These are phyloP conservation scores for Actinemys pallida DNA, from an alignment of 2,113 vertebrate genomes.

Conservation along the genomic window DNA sequence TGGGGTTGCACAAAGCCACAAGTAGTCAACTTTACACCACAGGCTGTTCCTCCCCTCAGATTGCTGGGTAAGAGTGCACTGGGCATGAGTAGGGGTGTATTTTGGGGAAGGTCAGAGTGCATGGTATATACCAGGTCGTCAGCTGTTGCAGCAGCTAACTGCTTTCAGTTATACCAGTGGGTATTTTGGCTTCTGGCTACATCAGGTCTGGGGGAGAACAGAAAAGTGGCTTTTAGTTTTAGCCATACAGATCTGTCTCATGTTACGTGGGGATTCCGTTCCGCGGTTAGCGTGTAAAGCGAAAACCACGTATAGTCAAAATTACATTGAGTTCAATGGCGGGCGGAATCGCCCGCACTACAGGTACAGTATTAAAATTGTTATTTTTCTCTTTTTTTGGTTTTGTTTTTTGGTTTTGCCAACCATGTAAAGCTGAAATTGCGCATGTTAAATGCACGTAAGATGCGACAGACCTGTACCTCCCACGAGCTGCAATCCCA, in stretches of 20 bases:
- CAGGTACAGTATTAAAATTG: too few species aligned
- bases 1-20: not conserved
- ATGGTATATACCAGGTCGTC: not conserved
- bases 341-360: too few species aligned
- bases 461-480: not conserved
- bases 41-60: not conserved
- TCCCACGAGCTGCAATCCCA: not conserved
- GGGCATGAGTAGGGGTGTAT: fast-evolving
- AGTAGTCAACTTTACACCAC: not conserved
- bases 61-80: not conserved
- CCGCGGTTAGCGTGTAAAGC: too few species aligned
- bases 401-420: too few species aligned
- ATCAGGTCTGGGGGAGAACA: not conserved
- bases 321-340: too few species aligned
- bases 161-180: not conserved
- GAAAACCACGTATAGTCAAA: too few species aligned
- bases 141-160: not conserved
- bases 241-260: not conserved
- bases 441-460: too few species aligned
- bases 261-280: too few species aligned
- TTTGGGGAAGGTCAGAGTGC: not conserved
- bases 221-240: not conserved
- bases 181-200: not conserved
- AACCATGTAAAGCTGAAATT: too few species aligned
- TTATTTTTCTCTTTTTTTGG: too few species aligned